Base-by-base conservation (phyloP, 1,140 invertebrate species). In the Eriosoma lanigerum region DNA sequence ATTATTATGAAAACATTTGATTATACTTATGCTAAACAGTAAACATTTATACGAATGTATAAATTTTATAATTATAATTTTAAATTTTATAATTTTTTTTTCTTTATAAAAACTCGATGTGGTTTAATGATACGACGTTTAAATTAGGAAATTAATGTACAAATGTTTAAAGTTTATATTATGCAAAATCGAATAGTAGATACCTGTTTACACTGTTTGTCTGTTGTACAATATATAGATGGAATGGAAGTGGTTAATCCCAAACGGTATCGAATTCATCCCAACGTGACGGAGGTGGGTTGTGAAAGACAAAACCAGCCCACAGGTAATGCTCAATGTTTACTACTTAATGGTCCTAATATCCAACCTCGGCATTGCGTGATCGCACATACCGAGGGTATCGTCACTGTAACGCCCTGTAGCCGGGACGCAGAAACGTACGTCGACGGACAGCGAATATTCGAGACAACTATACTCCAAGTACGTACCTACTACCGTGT, bases 321-420 rank as follows among this genome's bases (percentile, higher is more conserved):
- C 1, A 86, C 87, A 73, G 81, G 83, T 68, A 83, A 84, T 68
- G 82, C 82, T 58, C 85, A 85, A 81, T 85, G 82, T 24, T 82
- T 88, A 9, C 87, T 88, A 85, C 86, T 86, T 82, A 89, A 83
- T 86, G 87, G 84, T 83, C 87, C 66, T 83, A 88, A 83, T 85
- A 86, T 50, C 70, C 93, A 95, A 88, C 92, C 96, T 0, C 88
- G 95, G 48, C 97, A 98, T 86, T 98, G 96, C 87, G 94, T 98
- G 72, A 93, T 98, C 76, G 94, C 96, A 60, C 90, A 94, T 83
- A 94, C 92, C 19, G 94, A 96, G 82, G 94, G 94, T 44, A 94
- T 97, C 56, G 95, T 97, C 62, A 96, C 94, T 0, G 90, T 97
- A 3, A 98, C 96, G n/a, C 96, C 96, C 32, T 92, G 94, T 84